phyloP scores from a whole-genome alignment of 92 coral and sea anemone species.

The Zoanthus solanderi region DNA sequence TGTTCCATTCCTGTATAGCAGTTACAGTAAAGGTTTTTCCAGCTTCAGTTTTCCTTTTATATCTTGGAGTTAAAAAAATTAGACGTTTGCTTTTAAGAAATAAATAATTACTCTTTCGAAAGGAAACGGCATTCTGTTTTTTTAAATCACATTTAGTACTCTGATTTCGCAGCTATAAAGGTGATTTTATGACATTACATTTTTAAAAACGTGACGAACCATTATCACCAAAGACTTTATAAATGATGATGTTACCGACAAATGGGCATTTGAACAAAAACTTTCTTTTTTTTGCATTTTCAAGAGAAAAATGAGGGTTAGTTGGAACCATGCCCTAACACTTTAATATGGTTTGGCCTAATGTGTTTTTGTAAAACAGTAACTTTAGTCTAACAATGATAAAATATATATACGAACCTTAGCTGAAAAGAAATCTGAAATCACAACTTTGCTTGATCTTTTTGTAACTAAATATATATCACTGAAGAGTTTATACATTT shows the following conservation, averaged over 20 bases:
- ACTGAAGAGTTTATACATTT: constrained; percentile 7
- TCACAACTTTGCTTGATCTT: constrained; percentile 5
- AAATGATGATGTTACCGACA: too few species aligned
- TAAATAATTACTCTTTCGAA: too few species aligned
- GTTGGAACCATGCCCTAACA: background rate
- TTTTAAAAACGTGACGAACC: background rate
- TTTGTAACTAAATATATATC: constrained; percentile 11
- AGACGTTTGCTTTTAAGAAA: too few species aligned
- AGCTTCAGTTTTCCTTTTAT: too few species aligned
- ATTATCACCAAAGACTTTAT: too few species aligned
- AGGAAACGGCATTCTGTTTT: background rate
- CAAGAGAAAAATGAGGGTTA: background rate
- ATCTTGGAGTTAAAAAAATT: too few species aligned
- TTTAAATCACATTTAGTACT: background rate
- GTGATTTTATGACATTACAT: background rate
- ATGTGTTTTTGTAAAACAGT: too few species aligned
- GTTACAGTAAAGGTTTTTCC: too few species aligned
- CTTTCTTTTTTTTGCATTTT: background rate
- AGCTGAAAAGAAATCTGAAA: constrained; percentile 8
- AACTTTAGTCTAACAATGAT: too few species aligned
- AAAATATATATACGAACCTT: background rate
- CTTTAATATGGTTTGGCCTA: too few species aligned
- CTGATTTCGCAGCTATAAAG: background rate
- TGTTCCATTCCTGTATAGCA: too few species aligned
- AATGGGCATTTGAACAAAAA: background rate